Percentiles rank a stretch among this genome's conserved stretches.
These are phyloP conservation scores for Unio pictorum DNA, from an alignment of 2,888 invertebrate species.

Conservation along the genomic window DNA sequence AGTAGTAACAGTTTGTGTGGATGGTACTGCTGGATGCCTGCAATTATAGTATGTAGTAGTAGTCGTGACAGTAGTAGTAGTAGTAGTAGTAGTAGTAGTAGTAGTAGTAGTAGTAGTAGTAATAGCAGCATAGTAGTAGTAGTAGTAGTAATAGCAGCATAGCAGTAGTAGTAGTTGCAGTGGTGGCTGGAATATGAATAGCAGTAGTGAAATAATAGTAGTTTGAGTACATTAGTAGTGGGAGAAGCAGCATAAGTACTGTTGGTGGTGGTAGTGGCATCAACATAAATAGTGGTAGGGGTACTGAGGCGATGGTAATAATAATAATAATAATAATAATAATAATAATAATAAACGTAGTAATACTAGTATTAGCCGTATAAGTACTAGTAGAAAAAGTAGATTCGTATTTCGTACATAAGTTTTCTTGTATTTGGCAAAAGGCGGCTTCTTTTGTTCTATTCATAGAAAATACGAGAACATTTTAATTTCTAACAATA, in stretches of 20 bases:
- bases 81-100: conserved; percentile 18
- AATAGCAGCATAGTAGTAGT: conserved; percentile 1
- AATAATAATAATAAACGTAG: too few relatives aligned
- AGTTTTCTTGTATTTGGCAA: too few relatives aligned
- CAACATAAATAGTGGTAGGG: too few relatives aligned
- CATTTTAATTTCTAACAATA: background rate
- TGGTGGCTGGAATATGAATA: background rate
- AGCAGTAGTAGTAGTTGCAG: conserved; percentile 4
- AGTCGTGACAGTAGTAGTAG: conserved; percentile 24
- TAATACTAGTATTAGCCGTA: too few relatives aligned
- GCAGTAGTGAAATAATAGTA: background rate
- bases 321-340: too few relatives aligned
- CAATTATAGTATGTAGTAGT: conserved; percentile 20
- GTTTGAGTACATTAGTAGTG: background rate
- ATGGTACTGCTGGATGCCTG: conserved; percentile 1
- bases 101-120: conserved; percentile 16
- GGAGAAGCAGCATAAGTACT: too few relatives aligned
- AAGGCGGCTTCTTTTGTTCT: conserved; percentile 1
- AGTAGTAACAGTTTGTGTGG: conserved; percentile 15
- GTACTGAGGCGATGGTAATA: too few relatives aligned
- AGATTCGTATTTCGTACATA: too few relatives aligned
- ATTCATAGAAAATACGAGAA: background rate
- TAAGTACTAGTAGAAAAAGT: too few relatives aligned
- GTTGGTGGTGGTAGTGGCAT: too few relatives aligned
- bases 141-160: conserved; percentile 4